Percentiles rank a stretch among this genome's conserved stretches.
phyloP scores from a whole-genome alignment of 64 coral and sea anemone species.

The Montipora cactus region DNA sequence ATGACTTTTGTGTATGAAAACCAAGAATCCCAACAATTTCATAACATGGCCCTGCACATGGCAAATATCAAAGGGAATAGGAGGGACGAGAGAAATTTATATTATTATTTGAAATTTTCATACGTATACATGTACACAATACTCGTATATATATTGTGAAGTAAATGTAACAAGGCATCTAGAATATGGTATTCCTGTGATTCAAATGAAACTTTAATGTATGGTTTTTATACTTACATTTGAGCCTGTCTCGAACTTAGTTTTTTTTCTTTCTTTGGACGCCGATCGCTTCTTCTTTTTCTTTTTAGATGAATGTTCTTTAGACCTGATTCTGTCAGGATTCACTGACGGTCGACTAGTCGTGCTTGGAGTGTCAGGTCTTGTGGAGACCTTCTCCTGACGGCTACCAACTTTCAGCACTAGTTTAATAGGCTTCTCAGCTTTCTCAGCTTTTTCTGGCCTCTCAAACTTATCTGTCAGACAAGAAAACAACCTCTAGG shows the following conservation, averaged over 20 bases:
- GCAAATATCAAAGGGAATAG: too few species aligned
- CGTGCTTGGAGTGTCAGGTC: neutral
- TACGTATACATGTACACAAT: too few species aligned
- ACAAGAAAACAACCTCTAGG: neutral
- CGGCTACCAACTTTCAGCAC: slow-evolving; percentile 81
- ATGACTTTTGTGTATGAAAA: too few species aligned
- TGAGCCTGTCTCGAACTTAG: slow-evolving; percentile 61
- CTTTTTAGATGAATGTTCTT: slow-evolving; percentile 91
- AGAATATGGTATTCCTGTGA: too few species aligned
- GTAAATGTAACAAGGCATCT: too few species aligned
- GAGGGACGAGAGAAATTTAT: too few species aligned
- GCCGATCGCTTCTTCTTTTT: slow-evolving; percentile 91
- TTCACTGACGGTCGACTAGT: neutral
- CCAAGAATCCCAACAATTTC: too few species aligned
- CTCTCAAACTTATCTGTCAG: slow-evolving; percentile 59
- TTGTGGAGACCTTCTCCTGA: slow-evolving; percentile 57
- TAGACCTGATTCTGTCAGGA: slow-evolving; percentile 42
- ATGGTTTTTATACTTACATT: slow-evolving; percentile 20
- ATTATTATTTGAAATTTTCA: too few species aligned
- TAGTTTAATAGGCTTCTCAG: slow-evolving; percentile 87
- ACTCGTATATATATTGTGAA: too few species aligned
- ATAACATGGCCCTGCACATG: too few species aligned
- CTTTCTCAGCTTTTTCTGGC: slow-evolving; percentile 60
- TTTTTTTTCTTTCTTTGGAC: slow-evolving; percentile 84
- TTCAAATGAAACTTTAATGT: too few species aligned